Evolutionary conservation across 2,113 vertebrate genomes (phyloP).

Genomic region (Fulica atra): DNA sequence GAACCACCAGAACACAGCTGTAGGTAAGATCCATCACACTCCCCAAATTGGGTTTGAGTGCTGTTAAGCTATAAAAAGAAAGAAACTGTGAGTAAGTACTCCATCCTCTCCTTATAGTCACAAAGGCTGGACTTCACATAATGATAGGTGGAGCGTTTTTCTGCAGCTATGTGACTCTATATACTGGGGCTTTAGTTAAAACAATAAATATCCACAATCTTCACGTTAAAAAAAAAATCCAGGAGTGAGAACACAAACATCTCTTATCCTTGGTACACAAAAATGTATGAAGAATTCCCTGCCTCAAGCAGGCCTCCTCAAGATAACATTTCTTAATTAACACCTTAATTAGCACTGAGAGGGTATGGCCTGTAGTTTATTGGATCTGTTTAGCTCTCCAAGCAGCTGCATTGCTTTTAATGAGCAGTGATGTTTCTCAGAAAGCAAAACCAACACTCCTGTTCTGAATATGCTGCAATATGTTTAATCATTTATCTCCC

Average conservation of each 20-base stretch:
- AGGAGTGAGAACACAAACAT: not conserved
- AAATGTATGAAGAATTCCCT: not conserved
- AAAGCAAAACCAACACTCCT: slow-evolving; percentile 7
- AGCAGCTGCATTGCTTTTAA: slow-evolving; percentile 56
- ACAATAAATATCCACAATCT: not conserved
- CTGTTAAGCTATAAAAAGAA: not conserved
- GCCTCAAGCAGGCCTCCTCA: not conserved
- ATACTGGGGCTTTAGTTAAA: not conserved
- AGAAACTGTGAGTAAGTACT: not conserved
- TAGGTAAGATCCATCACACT: not conserved
- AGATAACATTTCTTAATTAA: slow-evolving; percentile 65
- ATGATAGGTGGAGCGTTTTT: not conserved
- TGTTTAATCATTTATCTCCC: slow-evolving; percentile 22
- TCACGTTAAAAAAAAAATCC: not conserved
- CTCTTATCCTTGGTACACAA: not conserved
- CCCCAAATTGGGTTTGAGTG: not conserved
- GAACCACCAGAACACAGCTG: not conserved
- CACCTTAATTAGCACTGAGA: slow-evolving; percentile 62
- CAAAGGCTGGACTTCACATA: not conserved
- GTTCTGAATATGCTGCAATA: slow-evolving; percentile 6
- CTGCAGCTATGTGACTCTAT: not conserved
- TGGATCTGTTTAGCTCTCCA: slow-evolving; percentile 40
- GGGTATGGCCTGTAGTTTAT: slow-evolving; percentile 46
- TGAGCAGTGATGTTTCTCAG: slow-evolving; percentile 25
- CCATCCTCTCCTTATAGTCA: not conserved